Percentiles rank a stretch among this genome's conserved stretches.
phyloP scores from a whole-genome alignment of 2,113 vertebrate species.

The Sylvia atricapilla region DNA sequence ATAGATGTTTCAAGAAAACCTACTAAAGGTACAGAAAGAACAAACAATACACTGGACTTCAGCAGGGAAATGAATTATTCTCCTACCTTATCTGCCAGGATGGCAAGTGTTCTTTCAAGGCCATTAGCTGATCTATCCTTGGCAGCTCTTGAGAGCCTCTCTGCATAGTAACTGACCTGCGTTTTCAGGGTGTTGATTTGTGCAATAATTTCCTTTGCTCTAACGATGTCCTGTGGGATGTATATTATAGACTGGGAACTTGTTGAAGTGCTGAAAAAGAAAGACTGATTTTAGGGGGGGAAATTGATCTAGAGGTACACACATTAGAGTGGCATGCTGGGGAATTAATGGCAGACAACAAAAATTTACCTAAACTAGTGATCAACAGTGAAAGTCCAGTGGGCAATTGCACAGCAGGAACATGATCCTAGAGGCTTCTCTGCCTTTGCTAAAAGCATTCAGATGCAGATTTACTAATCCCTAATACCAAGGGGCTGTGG shows the following conservation, averaged over 20 bases:
- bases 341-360: slow-evolving; percentile 33
- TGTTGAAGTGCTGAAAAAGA: slow-evolving; percentile 79
- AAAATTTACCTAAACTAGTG: slow-evolving; percentile 13
- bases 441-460: slow-evolving; percentile 3
- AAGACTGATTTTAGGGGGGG: slow-evolving; percentile 7
- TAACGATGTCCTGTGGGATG: slow-evolving; percentile 89
- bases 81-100: slow-evolving; percentile 92
- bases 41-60: not conserved
- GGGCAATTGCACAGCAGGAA: slow-evolving; percentile 57
- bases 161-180: slow-evolving; percentile 97
- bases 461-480: not conserved
- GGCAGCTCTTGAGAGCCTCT: slow-evolving; percentile 92
- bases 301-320: slow-evolving; percentile 3
- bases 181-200: slow-evolving; percentile 98
- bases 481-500: not conserved
- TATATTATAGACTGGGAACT: slow-evolving; percentile 93
- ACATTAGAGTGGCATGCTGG: slow-evolving; percentile 26
- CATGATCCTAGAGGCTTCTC: not conserved
- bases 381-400: slow-evolving; percentile 31
- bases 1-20: not conserved
- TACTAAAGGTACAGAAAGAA: not conserved
- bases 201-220: slow-evolving; percentile 95
- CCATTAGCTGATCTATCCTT: slow-evolving; percentile 93
- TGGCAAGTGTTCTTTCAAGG: slow-evolving; percentile 92
- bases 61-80: not conserved